These are phyloP conservation scores for Hippotragus niger DNA, from an alignment of 2,113 vertebrate species.

Conservation along the genomic window DNA sequence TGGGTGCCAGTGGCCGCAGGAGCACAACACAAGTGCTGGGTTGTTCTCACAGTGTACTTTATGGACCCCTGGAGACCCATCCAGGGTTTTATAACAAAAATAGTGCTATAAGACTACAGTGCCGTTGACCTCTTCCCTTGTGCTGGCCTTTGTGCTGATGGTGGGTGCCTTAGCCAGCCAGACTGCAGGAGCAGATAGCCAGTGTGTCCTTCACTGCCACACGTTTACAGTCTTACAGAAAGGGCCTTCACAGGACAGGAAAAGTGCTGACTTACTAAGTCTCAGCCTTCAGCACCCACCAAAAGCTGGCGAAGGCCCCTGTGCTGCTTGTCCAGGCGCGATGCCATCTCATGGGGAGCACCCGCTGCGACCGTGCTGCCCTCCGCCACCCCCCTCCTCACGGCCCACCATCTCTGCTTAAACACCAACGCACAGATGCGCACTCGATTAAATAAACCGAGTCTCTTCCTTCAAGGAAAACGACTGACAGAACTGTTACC, in stretches of 20 bases:
- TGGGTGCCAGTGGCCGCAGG: not conserved
- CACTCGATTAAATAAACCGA: not conserved
- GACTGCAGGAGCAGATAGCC: not conserved
- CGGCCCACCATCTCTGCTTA: not conserved
- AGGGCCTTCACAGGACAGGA: not conserved
- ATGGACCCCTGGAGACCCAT: not conserved
- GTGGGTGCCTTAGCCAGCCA: not conserved
- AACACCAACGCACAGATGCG: not conserved
- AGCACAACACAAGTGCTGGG: accelerated
- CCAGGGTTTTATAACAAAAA: not conserved
- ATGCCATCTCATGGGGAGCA: accelerated
- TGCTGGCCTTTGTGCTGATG: not conserved
- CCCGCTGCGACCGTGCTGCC: accelerated
- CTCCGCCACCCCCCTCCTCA: not conserved
- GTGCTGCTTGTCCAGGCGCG: not conserved
- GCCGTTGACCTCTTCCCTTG: not conserved
- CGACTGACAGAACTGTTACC: not conserved
- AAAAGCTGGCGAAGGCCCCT: not conserved
- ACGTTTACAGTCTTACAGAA: not conserved
- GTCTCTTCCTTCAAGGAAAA: not conserved
- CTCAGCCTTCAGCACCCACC: not conserved
- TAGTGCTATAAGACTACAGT: not conserved
- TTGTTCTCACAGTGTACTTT: not conserved
- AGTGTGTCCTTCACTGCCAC: not conserved
- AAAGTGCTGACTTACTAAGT: not conserved